Conservation (phyloP, 1,140 invertebrate genomes). For the Micrasema minimum region DNA sequence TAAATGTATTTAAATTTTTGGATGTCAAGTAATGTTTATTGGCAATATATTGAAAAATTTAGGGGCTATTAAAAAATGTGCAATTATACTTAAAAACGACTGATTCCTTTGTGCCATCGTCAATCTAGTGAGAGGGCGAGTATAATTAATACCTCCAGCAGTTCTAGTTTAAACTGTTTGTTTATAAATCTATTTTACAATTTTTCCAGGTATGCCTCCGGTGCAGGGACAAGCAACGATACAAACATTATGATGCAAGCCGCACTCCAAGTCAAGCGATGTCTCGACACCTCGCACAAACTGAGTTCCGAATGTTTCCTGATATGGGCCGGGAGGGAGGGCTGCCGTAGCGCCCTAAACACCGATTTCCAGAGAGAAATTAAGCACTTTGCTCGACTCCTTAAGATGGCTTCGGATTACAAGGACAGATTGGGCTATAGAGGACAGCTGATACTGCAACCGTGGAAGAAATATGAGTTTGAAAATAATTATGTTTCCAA, state of each 20-base stretch:
- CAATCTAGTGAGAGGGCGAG: too few species aligned
- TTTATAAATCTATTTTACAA: too few species aligned
- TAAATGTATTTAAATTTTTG: too few species aligned
- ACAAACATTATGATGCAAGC: slow-evolving; percentile 70
- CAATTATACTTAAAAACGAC: too few species aligned
- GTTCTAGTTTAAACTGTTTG: too few species aligned
- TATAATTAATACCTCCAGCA: too few species aligned
- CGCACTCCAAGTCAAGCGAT: slow-evolving; percentile 73
- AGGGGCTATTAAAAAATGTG: too few species aligned
- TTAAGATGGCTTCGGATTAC: slow-evolving; percentile 72
- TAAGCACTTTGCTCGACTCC: slow-evolving; percentile 70
- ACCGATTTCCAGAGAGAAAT: slow-evolving; percentile 71
- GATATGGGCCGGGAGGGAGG: slow-evolving; percentile 72
- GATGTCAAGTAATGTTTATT: too few species aligned
- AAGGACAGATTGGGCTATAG: slow-evolving; percentile 73
- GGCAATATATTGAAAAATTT: too few species aligned
- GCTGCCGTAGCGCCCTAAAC: slow-evolving; percentile 71
- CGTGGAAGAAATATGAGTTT: slow-evolving; percentile 16
- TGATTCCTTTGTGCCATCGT: too few species aligned
- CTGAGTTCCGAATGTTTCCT: slow-evolving; percentile 73
- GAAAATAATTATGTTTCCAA: slow-evolving; percentile 1
- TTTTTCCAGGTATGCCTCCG: slow-evolving; percentile 68
- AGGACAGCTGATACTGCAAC: slow-evolving; percentile 71
- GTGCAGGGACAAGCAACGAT: slow-evolving; percentile 71
- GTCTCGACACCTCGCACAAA: slow-evolving; percentile 72